Base-by-base conservation (phyloP, 1,140 invertebrate species). In the Helicoverpa zea region DNA sequence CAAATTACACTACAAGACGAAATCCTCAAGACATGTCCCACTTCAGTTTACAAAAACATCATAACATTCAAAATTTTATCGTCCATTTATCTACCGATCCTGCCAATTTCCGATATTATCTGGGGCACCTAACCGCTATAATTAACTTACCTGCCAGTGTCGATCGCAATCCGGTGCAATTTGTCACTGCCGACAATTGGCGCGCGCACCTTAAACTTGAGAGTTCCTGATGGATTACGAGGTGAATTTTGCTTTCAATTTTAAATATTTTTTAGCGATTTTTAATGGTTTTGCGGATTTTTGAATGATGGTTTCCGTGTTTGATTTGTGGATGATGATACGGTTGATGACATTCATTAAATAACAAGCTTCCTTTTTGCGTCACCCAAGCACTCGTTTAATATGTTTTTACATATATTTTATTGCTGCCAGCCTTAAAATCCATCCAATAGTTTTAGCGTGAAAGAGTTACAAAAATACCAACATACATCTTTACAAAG, bases 171-270 rank as follows among this genome's bases (percentile, higher is more conserved):
- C 59, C 49, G 59, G 5, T 77, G 43, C 58, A 77, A 77, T 77
- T 77, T 77, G 74, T 64, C 74, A 77, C 74, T 2, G 59, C 52
- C 58, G 35, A 52, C 58, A 77, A 77, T 63, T 73, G 70, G 51
- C 7, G 23, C 74, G 47, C 59, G 59, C 73, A 77, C 49, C 74
- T 77, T 52, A 59, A 63, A 59, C 58, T 75, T 18, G 54, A 10
- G 43, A 61, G 4, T 51, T 30, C 29, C 13, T 63, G 58, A 77
- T 77, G 52, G 59, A 77, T 77, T 47, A 23, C 30, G 10, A 16
- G 1, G 56, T 16, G 9, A 61, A 18, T 75, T 61, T 49, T 4
- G 14, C 1, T 30, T 64, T 7, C 16, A 51, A 51, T 59, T 63
- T 77, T 30, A 30, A 49, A 56, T 58, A n/a, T 59, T 13, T 18